A percentile compares a stretch with the other conserved stretches of the same genome.
phyloP scores from a whole-genome alignment of 2,888 invertebrate genomes.

The Archips crataeganus region DNA sequence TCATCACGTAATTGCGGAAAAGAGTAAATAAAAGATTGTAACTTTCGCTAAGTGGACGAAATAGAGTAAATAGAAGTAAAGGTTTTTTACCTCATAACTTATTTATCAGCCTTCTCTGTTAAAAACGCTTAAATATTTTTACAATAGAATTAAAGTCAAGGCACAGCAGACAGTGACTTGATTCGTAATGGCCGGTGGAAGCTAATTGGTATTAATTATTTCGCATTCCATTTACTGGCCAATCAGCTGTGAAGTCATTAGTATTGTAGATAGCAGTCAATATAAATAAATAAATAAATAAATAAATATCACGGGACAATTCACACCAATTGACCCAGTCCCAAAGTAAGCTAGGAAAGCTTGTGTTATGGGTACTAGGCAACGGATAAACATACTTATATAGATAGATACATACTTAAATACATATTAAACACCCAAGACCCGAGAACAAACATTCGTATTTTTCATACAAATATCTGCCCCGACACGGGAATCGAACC shows the following conservation, averaged over 20 bases:
- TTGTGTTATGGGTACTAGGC: too few species aligned
- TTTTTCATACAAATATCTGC: too few species aligned
- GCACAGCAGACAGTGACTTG: conserved; percentile 10
- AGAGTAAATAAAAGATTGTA: conserved; percentile 39
- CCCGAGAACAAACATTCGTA: too few species aligned
- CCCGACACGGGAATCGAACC: too few species aligned
- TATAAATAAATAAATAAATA: too few species aligned
- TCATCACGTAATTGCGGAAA: conserved; percentile 45
- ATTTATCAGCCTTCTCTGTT: neutral
- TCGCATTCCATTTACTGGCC: conserved; percentile 10
- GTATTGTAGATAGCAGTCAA: neutral
- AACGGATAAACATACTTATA: too few species aligned
- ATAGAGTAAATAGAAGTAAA: conserved; percentile 10
- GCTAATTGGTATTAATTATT: conserved; percentile 1
- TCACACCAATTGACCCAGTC: too few species aligned
- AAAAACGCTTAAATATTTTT: neutral
- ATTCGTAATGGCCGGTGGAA: conserved; percentile 15
- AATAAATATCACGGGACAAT: too few species aligned
- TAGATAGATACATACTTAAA: too few species aligned
- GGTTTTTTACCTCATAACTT: neutral
- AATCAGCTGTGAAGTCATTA: conserved; percentile 15
- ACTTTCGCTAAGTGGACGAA: conserved; percentile 41
- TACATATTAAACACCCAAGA: too few species aligned
- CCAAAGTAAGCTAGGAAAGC: too few species aligned
- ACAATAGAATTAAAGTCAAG: conserved; percentile 20